phyloP scores from a whole-genome alignment of 2,888 invertebrate genomes.

The Malthinus seriepunctatus region DNA sequence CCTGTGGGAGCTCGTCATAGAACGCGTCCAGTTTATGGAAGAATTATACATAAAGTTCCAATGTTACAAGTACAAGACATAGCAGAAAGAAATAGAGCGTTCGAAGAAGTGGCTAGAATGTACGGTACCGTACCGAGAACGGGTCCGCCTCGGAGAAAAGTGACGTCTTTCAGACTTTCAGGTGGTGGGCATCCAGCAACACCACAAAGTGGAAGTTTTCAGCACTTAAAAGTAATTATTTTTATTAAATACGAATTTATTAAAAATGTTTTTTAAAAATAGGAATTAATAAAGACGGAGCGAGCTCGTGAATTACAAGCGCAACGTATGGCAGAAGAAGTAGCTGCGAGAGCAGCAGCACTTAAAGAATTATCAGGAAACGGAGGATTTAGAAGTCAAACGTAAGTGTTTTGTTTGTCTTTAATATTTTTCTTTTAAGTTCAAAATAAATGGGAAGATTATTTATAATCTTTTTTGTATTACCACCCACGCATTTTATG shows the following conservation, averaged over 20 bases:
- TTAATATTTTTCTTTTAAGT: not conserved
- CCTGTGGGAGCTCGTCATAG: conserved; percentile 51
- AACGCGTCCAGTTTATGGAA: conserved; percentile 69
- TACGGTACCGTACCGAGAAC: conserved; percentile 56
- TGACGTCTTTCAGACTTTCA: conserved; percentile 51
- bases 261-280: not conserved
- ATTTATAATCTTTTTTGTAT: too few species aligned
- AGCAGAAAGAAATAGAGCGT: conserved; percentile 55
- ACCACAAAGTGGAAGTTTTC: conserved; percentile 63
- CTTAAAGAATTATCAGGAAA: conserved; percentile 59
- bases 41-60: conserved; percentile 73
- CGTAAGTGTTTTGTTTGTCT: conserved; percentile 19
- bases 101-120: conserved; percentile 59
- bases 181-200: conserved; percentile 56
- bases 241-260: not conserved
- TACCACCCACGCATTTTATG: too few species aligned
- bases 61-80: conserved; percentile 51
- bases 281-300: conserved; percentile 76
- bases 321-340: conserved; percentile 74
- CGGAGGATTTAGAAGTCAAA: conserved; percentile 14
- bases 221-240: conserved; percentile 66
- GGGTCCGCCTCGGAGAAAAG: conserved; percentile 43
- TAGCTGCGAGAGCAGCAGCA: conserved; percentile 64
- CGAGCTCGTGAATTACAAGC: conserved; percentile 75
- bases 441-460: not conserved